phyloP scores from a whole-genome alignment of 2,113 vertebrate species.

The Bubo scandiacus region DNA sequence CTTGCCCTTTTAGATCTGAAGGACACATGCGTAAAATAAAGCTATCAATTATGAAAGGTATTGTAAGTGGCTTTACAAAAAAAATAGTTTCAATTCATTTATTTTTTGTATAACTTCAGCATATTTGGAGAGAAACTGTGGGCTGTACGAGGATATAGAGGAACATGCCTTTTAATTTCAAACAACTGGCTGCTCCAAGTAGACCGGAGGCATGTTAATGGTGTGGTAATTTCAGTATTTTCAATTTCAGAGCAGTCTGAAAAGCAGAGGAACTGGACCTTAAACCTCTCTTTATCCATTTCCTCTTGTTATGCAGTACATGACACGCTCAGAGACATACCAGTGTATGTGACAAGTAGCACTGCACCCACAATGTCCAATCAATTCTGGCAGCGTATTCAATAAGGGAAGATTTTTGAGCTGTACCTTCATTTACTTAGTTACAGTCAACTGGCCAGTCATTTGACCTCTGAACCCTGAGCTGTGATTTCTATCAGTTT shows the following conservation, averaged over 20 bases:
- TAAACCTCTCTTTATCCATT: background rate
- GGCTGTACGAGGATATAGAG: background rate
- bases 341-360: background rate
- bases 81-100: background rate
- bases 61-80: background rate
- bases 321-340: background rate
- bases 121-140: background rate
- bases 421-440: background rate
- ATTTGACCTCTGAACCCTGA: background rate
- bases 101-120: background rate
- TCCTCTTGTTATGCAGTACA: background rate
- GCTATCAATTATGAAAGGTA: background rate
- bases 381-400: background rate
- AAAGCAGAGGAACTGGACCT: background rate
- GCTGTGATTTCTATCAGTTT: background rate
- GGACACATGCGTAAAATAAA: background rate
- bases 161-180: background rate
- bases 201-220: background rate
- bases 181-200: background rate
- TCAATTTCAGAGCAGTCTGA: background rate
- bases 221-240: background rate
- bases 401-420: background rate
- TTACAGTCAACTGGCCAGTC: background rate
- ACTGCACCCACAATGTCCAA: background rate
- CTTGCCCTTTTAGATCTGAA: background rate